Evolutionary conservation across 1,140 invertebrate species (phyloP).

Genomic region (Drosophila ohnishii): DNA sequence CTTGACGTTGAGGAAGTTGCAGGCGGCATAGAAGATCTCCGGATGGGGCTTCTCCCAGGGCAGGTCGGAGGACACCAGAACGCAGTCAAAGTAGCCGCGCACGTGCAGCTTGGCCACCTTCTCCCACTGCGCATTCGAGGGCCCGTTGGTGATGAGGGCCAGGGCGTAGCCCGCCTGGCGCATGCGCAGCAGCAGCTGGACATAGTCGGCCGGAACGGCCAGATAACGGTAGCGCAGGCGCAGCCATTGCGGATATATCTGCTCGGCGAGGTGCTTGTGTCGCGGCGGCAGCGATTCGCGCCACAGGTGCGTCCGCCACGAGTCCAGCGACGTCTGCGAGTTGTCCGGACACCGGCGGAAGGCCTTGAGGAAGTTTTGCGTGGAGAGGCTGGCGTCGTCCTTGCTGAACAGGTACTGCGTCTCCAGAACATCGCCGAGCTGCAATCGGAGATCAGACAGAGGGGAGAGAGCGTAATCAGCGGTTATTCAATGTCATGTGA

Average conservation of each 20-base stretch:
- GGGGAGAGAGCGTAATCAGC: neutral
- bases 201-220: slow-evolving; percentile 86
- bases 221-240: slow-evolving; percentile 89
- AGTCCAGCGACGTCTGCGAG: slow-evolving; percentile 87
- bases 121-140: slow-evolving; percentile 93
- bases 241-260: slow-evolving; percentile 90
- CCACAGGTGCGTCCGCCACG: slow-evolving; percentile 91
- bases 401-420: slow-evolving; percentile 87
- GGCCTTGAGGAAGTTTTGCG: slow-evolving; percentile 87
- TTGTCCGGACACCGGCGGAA: slow-evolving; percentile 92
- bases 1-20: slow-evolving; percentile 88
- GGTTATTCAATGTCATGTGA: neutral
- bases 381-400: slow-evolving; percentile 86
- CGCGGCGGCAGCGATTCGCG: slow-evolving; percentile 89
- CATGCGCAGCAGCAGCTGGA: slow-evolving; percentile 86
- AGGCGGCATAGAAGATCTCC: slow-evolving; percentile 90
- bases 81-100: slow-evolving; percentile 89
- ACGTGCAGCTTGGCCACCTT: slow-evolving; percentile 89
- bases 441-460: slow-evolving; percentile 22
- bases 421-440: slow-evolving; percentile 88
- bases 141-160: slow-evolving; percentile 92
- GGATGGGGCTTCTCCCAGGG: slow-evolving; percentile 92
- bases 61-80: slow-evolving; percentile 91
- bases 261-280: slow-evolving; percentile 88
- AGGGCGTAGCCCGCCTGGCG: slow-evolving; percentile 87